A percentile compares a stretch with the other conserved stretches of the same genome.
Evolutionary conservation across 2,888 invertebrate species (phyloP).

Genomic region (Rhagonycha lutea): DNA sequence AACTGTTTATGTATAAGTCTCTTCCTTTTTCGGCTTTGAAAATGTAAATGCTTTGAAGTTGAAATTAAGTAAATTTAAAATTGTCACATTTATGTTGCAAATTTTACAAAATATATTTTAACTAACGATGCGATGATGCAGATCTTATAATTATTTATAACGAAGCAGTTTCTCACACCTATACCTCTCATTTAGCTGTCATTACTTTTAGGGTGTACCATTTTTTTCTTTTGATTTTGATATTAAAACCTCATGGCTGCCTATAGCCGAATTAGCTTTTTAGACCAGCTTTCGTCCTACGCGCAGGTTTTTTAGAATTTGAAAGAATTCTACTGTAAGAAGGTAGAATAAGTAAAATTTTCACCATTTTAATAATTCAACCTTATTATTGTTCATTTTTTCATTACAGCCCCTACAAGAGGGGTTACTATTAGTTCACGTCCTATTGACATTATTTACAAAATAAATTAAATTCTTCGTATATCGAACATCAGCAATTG

Average conservation of each 20-base stretch:
- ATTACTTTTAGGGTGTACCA: too few species aligned
- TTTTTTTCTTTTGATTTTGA: not conserved
- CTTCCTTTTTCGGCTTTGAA: not conserved
- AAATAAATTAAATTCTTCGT: not conserved
- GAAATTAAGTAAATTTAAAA: not conserved
- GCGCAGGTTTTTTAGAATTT: too few species aligned
- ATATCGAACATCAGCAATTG: not conserved
- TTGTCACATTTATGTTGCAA: not conserved
- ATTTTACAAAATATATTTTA: not conserved
- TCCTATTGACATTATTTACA: not conserved
- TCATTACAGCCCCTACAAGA: not conserved
- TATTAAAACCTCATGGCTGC: too few species aligned
- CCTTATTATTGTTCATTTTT: not conserved
- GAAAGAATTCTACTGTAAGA: too few species aligned
- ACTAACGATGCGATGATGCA: too few species aligned
- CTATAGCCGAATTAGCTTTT: too few species aligned
- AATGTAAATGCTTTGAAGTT: not conserved
- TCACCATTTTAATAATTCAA: not conserved
- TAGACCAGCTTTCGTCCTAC: too few species aligned
- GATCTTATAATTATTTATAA: not conserved
- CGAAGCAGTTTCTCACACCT: not conserved
- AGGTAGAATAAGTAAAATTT: not conserved
- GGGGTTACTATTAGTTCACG: not conserved
- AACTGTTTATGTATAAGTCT: not conserved
- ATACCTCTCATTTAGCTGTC: too few species aligned